Base-by-base conservation (phyloP, 2,797 vertebrate species). In the Sebastes kiyomatsui region DNA sequence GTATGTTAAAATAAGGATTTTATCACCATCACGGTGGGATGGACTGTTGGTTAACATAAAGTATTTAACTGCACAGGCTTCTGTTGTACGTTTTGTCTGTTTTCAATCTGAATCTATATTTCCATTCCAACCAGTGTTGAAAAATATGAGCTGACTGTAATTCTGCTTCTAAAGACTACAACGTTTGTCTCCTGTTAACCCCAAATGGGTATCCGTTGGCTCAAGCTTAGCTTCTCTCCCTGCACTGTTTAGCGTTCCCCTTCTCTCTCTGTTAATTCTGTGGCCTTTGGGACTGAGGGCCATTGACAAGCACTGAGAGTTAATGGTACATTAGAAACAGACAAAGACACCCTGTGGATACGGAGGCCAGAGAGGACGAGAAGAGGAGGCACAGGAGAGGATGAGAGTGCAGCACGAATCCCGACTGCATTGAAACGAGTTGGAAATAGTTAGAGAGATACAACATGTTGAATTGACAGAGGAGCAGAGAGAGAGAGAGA, bases 281-380 rank as follows among this genome's bases (percentile, higher is more conserved):
- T 68, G 68, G 79, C 82, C 80, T 81, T 70, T 71, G 69, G 76
- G 79, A 69, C 22, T 30, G 23, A 59, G 61, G n/a, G 56, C 75
- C 79, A 82, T 76, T 87, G 87, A 89, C 77, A 28, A 61, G 68
- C 8, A 27, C 72, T 74, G 69, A 42, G 74, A 77, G 80, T 88
- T 88, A 89, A 89, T 82, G 81, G 84, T 81, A 88, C 77, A 79
- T 87, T 78, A 80, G 79, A 81, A 59, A 55, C 18, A 71, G 64
- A 91, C 81, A 91, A 90, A 88, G 87, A 81, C 67, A 16, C 67
- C 87, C 79, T 68, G 81, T 27, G 60, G 78, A 81, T 32, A 3
- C 61, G 38, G 70, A 84, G 69, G 72, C 30, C 55, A 38, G 49
- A 12, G 75, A 78, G 66, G 66, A 75, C 22, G 14, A 69, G 22